phyloP scores from a whole-genome alignment of 2,113 vertebrate genomes.

The Ammodytes dubius region DNA sequence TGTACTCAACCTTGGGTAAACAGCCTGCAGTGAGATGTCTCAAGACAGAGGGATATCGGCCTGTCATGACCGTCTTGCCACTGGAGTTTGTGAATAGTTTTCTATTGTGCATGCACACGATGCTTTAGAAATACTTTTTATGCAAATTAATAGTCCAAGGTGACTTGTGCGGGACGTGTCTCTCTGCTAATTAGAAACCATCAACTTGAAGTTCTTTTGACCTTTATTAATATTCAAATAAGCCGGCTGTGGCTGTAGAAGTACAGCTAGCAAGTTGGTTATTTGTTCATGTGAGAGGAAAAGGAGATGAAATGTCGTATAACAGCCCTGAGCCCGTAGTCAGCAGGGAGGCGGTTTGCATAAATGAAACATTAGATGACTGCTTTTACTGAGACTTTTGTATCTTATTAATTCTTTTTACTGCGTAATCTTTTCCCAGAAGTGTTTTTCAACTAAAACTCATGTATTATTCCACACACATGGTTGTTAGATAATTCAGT shows the following conservation, averaged over 20 bases:
- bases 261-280: slow-evolving; percentile 4
- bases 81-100: slow-evolving; percentile 20
- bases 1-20: neutral
- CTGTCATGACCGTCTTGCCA: neutral
- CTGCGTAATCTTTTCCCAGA: neutral
- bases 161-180: slow-evolving; percentile 53
- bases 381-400: neutral
- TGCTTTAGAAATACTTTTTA: slow-evolving; percentile 31
- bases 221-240: slow-evolving; percentile 68
- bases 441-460: neutral
- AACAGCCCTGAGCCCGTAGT: neutral
- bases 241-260: slow-evolving; percentile 8
- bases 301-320: slow-evolving; percentile 11
- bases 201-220: slow-evolving; percentile 54
- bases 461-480: slow-evolving; percentile 14
- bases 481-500: neutral
- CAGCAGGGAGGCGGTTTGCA: neutral
- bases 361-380: neutral
- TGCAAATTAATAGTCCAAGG: slow-evolving; percentile 68
- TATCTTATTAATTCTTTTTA: neutral
- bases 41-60: slow-evolving; percentile 5
- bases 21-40: neutral
- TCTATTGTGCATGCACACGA: neutral
- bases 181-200: slow-evolving; percentile 61
- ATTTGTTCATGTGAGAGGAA: slow-evolving; percentile 11